Conservation (phyloP, 53 echinoderm and acorn worm genomes). For the Luidia sarsii region DNA sequence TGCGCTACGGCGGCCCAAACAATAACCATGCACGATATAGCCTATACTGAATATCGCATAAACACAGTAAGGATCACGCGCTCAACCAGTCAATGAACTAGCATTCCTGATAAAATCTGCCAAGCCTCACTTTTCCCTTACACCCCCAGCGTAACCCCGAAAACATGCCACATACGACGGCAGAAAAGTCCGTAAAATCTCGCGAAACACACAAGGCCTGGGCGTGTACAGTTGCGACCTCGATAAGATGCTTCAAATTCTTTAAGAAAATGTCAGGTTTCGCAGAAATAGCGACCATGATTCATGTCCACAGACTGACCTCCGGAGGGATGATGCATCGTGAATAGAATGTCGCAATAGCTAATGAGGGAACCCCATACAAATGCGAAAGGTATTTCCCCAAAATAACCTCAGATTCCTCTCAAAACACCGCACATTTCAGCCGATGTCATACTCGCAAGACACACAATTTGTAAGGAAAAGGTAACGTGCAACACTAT, state of each 20-base stretch:
- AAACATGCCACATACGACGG: neutral
- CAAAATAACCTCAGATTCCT: slow-evolving; percentile 29
- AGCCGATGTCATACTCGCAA: neutral
- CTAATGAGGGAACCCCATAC: slow-evolving; percentile 91
- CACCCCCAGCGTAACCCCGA: neutral
- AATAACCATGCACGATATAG: neutral
- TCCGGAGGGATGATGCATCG: slow-evolving; percentile 56
- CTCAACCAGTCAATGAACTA: slow-evolving; percentile 37
- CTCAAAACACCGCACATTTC: slow-evolving; percentile 27
- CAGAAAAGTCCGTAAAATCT: no score
- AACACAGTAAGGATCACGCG: slow-evolving; percentile 20
- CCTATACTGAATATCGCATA: neutral
- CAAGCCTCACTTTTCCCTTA: neutral
- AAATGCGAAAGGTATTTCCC: slow-evolving; percentile 74
- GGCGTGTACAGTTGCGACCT: no score
- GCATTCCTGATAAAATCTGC: slow-evolving; percentile 46
- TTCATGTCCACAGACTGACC: slow-evolving; percentile 32
- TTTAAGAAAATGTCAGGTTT: slow-evolving; percentile 22
- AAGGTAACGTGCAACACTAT: no score
- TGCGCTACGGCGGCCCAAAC: neutral
- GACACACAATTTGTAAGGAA: no score
- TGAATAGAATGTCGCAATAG: slow-evolving; percentile 57
- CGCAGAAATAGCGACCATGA: slow-evolving; percentile 41
- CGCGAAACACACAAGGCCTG: neutral
- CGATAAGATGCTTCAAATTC: slow-evolving; percentile 25